Conservation (phyloP, 2,888 invertebrate genomes). For the Harmothoe impar region DNA sequence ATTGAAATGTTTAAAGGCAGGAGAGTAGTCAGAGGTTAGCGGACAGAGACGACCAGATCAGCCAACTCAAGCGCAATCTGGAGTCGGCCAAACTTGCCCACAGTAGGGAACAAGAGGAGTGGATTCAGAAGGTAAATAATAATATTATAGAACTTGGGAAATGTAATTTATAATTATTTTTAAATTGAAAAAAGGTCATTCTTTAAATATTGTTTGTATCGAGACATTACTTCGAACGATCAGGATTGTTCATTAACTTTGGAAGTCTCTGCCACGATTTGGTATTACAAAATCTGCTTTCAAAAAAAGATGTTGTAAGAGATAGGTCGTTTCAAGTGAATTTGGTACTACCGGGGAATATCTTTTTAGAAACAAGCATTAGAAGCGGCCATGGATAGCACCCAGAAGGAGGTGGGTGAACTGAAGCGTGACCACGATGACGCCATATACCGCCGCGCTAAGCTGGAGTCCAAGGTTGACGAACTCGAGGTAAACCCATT, state of each 20-base stretch:
- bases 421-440: constrained; percentile 76
- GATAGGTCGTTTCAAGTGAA: too few relatives aligned
- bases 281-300: too few relatives aligned
- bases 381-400: constrained; percentile 75
- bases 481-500: constrained; percentile 75
- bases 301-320: too few relatives aligned
- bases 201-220: too few relatives aligned
- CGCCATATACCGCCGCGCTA: constrained; percentile 72
- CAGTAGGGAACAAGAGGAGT: constrained; percentile 73
- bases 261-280: too few relatives aligned
- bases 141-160: too few relatives aligned
- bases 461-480: constrained; percentile 73
- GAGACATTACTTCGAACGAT: too few relatives aligned
- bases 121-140: constrained; percentile 74
- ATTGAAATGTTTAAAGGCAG: constrained; percentile 69
- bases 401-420: constrained; percentile 76
- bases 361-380: constrained; percentile 74
- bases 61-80: constrained; percentile 74
- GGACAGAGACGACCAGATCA: constrained; percentile 74
- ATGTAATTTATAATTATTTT: too few relatives aligned
- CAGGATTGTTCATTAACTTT: too few relatives aligned
- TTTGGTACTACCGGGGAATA: too few relatives aligned
- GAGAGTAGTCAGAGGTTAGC: constrained; percentile 76
- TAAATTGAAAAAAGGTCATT: too few relatives aligned
- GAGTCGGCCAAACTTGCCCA: constrained; percentile 73